Conservation (phyloP, 1,140 invertebrate species). For the Brevipalpus yothersi region DNA sequence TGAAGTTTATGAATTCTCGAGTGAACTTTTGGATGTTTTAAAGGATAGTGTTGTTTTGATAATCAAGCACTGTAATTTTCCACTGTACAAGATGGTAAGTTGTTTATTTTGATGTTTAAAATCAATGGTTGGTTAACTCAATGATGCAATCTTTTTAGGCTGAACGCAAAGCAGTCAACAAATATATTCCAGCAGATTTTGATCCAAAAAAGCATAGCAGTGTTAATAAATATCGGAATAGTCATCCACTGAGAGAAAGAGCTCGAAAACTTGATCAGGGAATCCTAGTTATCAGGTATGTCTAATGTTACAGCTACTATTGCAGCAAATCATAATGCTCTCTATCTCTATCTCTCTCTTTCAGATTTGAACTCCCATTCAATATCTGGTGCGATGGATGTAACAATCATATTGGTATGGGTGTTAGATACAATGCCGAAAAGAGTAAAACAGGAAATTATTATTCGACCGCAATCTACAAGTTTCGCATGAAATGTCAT, state of each 20-base stretch:
- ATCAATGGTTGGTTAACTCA: too few species aligned
- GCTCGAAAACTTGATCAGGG: constrained; percentile 81
- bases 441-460: constrained; percentile 98
- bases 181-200: constrained; percentile 95
- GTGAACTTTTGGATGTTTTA: too few species aligned
- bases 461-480: constrained; percentile 87
- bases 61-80: too few species aligned
- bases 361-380: constrained; percentile 95
- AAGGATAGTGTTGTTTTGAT: too few species aligned
- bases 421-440: constrained; percentile 94
- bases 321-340: background rate
- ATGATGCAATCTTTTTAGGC: constrained; percentile 30
- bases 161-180: constrained; percentile 54
- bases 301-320: background rate
- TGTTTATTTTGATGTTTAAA: too few species aligned
- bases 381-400: constrained; percentile 99
- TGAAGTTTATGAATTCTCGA: too few species aligned
- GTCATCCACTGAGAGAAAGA: constrained; percentile 81
- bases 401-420: constrained; percentile 95
- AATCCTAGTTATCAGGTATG: constrained; percentile 67
- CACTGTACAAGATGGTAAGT: too few species aligned
- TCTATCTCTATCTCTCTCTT: background rate
- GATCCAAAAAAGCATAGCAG: constrained; percentile 61
- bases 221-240: constrained; percentile 71
- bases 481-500: constrained; percentile 98